Percentiles rank a stretch among this genome's conserved stretches.
Conservation (phyloP, 2,797 vertebrate species). For the Myotis pilosus region DNA sequence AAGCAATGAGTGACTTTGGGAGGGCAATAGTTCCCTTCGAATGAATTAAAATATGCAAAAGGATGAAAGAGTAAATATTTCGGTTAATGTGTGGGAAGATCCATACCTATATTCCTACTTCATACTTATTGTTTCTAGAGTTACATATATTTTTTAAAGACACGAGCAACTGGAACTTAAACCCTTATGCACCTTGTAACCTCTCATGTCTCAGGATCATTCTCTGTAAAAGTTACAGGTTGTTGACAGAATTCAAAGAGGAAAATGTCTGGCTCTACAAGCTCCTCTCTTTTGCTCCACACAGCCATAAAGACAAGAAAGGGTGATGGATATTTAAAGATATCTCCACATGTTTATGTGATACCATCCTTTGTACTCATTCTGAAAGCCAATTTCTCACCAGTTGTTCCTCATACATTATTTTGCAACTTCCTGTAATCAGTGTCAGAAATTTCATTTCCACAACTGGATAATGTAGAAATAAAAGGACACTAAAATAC, state of each 20-base stretch:
- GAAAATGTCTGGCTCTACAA: neutral
- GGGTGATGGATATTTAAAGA: neutral
- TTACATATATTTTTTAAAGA: neutral
- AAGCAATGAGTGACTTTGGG: neutral
- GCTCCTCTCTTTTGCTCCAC: neutral
- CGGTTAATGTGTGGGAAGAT: neutral
- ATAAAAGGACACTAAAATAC: neutral
- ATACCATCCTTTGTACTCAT: neutral
- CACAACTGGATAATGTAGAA: neutral
- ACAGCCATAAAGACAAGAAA: neutral
- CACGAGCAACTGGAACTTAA: neutral
- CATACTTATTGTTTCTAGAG: neutral
- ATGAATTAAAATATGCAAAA: neutral
- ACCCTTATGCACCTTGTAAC: neutral
- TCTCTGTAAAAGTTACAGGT: neutral
- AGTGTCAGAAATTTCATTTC: conserved; percentile 46
- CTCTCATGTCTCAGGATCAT: neutral
- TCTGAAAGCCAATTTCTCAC: conserved; percentile 16
- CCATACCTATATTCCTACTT: neutral
- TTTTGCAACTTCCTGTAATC: conserved; percentile 41
- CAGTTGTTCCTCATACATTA: neutral
- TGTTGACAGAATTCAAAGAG: neutral
- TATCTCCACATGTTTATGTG: neutral
- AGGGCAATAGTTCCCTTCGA: conserved; percentile 6
- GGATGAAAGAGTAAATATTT: neutral